These are phyloP conservation scores for Nomada fucata DNA, from an alignment of 2,888 invertebrate species.

Conservation along the genomic window DNA sequence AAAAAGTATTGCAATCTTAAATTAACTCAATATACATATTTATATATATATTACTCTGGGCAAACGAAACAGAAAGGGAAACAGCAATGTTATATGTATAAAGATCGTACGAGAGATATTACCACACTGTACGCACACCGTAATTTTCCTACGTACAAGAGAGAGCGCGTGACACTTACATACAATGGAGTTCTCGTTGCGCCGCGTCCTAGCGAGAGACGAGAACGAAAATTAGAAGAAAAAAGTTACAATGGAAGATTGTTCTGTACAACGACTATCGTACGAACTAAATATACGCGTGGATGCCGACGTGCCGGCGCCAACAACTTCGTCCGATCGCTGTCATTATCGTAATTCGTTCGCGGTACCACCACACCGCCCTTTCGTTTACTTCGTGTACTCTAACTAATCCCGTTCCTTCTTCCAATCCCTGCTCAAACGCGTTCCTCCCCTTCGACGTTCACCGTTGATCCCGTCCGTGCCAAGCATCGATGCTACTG, in stretches of 20 bases:
- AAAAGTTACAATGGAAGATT: slow-evolving; percentile 73
- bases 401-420: not conserved
- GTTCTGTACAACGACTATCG: slow-evolving; percentile 73
- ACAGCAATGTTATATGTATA: too few relatives aligned
- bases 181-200: slow-evolving; percentile 29
- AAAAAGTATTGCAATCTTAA: not conserved
- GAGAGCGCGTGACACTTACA: slow-evolving; percentile 22
- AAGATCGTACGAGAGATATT: too few relatives aligned
- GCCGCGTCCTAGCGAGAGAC: slow-evolving; percentile 49
- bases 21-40: not conserved
- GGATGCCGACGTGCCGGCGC: slow-evolving; percentile 49
- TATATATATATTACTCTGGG: too few relatives aligned
- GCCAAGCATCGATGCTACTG: slow-evolving; percentile 41
- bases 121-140: too few relatives aligned
- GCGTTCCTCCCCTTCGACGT: slow-evolving; percentile 13
- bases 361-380: slow-evolving; percentile 17
- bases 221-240: slow-evolving; percentile 57
- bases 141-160: not conserved
- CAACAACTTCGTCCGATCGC: slow-evolving; percentile 31
- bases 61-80: too few relatives aligned
- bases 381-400: slow-evolving; percentile 7
- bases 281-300: slow-evolving; percentile 62
- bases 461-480: slow-evolving; percentile 34
- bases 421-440: slow-evolving; percentile 9
- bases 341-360: not conserved